Evolutionary conservation across 2,797 vertebrate species (phyloP).

Genomic region (Triplophysa yarkandensis): DNA sequence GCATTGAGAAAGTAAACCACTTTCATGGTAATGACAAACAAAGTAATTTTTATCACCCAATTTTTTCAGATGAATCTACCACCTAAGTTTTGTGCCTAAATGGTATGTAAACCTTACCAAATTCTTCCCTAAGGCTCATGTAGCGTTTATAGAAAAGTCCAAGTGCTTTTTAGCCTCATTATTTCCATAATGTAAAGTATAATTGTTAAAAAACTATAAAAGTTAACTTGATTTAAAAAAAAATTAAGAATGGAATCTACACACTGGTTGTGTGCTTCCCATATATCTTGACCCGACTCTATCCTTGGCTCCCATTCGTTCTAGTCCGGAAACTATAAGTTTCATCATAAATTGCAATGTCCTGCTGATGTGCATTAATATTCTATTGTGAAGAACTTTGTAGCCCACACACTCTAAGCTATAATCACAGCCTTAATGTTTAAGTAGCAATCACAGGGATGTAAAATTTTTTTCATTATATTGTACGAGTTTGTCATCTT

Average conservation of each 20-base stretch:
- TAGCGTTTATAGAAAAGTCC: neutral
- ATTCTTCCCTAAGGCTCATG: conserved; percentile 38
- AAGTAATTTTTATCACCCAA: conserved; percentile 3
- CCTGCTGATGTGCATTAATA: neutral
- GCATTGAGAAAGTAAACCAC: neutral
- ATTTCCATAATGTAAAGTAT: no score
- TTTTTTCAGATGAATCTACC: conserved; percentile 33
- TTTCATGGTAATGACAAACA: conserved; percentile 13
- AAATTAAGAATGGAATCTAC: no score
- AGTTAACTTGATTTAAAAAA: no score
- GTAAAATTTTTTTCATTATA: neutral
- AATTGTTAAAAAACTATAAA: no score
- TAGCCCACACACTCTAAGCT: neutral
- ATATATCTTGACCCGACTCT: no score
- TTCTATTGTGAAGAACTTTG: neutral
- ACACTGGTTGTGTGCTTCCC: neutral
- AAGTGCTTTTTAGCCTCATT: no score
- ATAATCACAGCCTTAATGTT: neutral
- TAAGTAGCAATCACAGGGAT: neutral
- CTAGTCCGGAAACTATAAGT: neutral
- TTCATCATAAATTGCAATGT: neutral
- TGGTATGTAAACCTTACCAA: conserved; percentile 40
- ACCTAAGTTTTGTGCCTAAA: conserved; percentile 48
- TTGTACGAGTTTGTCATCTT: neutral
- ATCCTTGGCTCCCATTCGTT: no score